Evolutionary conservation across 2,113 vertebrate species (phyloP).

Genomic region (Tragelaphus scriptus): DNA sequence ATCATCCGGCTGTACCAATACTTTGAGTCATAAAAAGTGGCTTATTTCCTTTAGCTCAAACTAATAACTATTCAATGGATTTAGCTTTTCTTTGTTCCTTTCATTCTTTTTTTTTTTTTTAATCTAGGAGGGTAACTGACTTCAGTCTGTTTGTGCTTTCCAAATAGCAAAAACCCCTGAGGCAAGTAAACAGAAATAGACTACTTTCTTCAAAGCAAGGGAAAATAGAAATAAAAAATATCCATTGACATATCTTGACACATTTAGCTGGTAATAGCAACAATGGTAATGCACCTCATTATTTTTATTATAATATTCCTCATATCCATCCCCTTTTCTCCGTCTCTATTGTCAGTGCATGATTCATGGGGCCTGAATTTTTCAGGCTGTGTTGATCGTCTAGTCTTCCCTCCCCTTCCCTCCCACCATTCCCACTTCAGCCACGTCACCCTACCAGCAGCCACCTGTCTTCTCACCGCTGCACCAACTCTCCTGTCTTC

Average conservation of each 20-base stretch:
- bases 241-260: background rate
- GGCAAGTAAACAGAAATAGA: background rate
- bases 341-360: background rate
- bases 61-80: background rate
- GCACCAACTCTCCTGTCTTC: background rate
- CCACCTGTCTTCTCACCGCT: background rate
- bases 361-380: background rate
- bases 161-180: background rate
- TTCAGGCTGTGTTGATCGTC: background rate
- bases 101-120: background rate
- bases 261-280: background rate
- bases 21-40: background rate
- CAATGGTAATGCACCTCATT: background rate
- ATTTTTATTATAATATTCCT: background rate
- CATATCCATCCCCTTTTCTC: background rate
- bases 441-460: background rate
- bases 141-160: background rate
- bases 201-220: background rate
- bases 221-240: slow-evolving; percentile 1
- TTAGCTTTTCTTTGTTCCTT: background rate
- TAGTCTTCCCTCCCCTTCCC: background rate
- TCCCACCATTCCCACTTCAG: background rate
- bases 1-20: background rate
- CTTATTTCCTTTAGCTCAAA: background rate
- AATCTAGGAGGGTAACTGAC: background rate